These are phyloP conservation scores for Bergia sp. DNA, from an alignment of 92 coral and sea anemone species.

Conservation along the genomic window DNA sequence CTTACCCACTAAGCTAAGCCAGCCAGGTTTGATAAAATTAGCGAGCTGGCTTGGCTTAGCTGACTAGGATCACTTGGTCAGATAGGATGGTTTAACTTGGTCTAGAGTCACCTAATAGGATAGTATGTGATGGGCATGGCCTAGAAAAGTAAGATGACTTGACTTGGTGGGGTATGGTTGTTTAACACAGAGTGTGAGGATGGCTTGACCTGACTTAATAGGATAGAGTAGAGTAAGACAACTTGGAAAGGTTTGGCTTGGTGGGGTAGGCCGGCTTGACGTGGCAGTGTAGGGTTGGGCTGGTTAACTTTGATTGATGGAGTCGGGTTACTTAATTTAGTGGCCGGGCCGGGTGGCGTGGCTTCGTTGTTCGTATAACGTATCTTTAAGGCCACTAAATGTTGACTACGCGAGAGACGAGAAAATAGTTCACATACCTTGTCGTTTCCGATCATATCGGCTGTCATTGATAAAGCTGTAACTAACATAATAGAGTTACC, in stretches of 20 bases:
- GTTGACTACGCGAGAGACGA: no score
- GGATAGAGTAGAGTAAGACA: neutral
- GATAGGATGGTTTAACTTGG: no score
- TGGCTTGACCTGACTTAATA: neutral
- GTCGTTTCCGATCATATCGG: constrained; percentile 43
- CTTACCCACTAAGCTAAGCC: no score
- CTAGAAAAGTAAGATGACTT: neutral
- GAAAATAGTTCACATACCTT: neutral
- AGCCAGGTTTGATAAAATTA: no score
- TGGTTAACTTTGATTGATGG: neutral
- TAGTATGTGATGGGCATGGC: neutral
- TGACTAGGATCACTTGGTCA: no score
- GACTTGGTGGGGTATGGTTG: neutral
- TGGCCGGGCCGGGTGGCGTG: neutral
- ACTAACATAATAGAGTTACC: constrained; percentile 46
- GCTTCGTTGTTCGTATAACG: no score
- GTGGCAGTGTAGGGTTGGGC: neutral
- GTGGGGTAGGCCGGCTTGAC: neutral
- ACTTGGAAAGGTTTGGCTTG: neutral
- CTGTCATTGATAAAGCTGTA: constrained; percentile 38
- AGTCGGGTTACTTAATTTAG: neutral
- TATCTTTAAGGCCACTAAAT: no score
- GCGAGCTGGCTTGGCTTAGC: no score
- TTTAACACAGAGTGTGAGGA: neutral
- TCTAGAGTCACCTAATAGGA: no score